Conservation (phyloP, 2,113 vertebrate genomes). For the Apus apus region DNA sequence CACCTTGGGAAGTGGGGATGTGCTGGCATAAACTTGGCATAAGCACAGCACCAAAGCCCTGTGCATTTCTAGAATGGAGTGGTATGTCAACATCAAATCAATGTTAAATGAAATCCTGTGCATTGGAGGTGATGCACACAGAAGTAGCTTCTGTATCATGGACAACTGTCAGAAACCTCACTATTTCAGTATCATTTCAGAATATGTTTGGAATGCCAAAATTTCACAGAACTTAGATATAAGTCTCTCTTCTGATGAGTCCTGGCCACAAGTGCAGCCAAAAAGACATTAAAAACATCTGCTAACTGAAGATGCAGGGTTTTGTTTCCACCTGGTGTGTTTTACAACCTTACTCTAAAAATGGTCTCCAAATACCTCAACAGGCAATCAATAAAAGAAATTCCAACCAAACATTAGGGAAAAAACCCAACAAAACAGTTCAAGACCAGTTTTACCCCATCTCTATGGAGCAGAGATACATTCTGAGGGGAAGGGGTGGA, state of each 20-base stretch:
- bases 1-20: background rate
- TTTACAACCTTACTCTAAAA: background rate
- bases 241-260: background rate
- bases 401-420: background rate
- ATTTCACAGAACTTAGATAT: background rate
- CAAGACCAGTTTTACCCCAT: background rate
- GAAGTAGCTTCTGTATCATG: background rate
- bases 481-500: background rate
- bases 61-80: background rate
- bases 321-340: background rate
- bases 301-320: background rate
- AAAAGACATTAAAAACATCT: background rate
- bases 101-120: background rate
- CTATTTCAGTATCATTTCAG: background rate
- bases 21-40: conserved; percentile 1
- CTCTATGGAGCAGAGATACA: background rate
- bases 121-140: background rate
- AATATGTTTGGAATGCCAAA: background rate
- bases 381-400: background rate
- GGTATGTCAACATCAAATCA: background rate
- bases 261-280: background rate
- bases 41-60: background rate
- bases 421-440: background rate
- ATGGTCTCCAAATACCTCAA: background rate
- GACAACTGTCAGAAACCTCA: conserved; percentile 11